These are phyloP conservation scores for Gadus chalcogrammus DNA, from an alignment of 2,113 vertebrate species.

Conservation along the genomic window DNA sequence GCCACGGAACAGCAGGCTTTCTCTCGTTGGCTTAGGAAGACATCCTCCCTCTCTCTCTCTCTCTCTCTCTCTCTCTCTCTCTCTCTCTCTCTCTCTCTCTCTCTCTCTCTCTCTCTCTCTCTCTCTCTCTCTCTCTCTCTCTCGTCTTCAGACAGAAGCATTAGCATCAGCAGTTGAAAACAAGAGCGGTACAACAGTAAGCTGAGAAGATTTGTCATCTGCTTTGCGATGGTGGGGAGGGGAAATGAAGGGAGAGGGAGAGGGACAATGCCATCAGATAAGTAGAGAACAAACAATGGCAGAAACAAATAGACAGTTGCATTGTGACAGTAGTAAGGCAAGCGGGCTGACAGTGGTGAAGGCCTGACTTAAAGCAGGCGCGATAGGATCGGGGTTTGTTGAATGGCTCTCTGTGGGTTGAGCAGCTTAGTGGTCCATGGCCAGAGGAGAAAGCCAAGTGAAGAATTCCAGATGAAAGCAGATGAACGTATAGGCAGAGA, in stretches of 20 bases:
- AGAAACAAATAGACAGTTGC: constrained; percentile 13
- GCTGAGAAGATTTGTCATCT: constrained; percentile 57
- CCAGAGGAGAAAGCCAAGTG: constrained; percentile 46
- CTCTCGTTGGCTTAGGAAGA: constrained; percentile 54
- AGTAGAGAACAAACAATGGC: constrained; percentile 3
- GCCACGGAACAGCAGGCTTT: constrained; percentile 55
- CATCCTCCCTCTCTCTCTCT: constrained; percentile 43
- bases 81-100: constrained; percentile 36
- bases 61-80: constrained; percentile 34
- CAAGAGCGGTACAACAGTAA: constrained; percentile 57
- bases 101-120: constrained; percentile 50
- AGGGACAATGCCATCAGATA: constrained; percentile 45
- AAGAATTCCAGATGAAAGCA: constrained; percentile 41
- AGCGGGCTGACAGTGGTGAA: constrained; percentile 50
- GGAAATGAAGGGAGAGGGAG: constrained; percentile 50
- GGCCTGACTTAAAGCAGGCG: constrained; percentile 46
- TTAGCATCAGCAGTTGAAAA: constrained; percentile 62
- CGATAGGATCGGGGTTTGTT: constrained; percentile 52
- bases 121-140: constrained; percentile 48
- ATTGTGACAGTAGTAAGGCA: constrained; percentile 21
- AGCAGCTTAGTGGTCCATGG: constrained; percentile 23
- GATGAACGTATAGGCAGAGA: constrained; percentile 24
- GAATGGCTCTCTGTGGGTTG: constrained; percentile 53
- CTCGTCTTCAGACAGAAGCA: constrained; percentile 54
- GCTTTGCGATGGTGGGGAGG: constrained; percentile 38